Conservation (phyloP, 2,113 vertebrate species). For the Paraplagusia blochii region DNA sequence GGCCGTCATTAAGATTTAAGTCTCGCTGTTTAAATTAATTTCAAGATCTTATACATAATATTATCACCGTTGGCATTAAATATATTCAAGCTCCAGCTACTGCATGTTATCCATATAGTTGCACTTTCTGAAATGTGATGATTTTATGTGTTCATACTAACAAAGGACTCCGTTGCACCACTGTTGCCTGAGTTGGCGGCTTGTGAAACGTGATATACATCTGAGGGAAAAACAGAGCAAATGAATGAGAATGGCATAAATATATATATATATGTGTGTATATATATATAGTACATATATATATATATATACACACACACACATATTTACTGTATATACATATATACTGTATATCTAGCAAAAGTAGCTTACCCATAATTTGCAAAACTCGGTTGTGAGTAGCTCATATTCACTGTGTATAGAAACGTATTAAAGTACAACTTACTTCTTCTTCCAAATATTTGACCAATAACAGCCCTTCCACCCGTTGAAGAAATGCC, state of each 20-base stretch:
- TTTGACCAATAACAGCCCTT: conserved; percentile 16
- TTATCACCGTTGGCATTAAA: not conserved
- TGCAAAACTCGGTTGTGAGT: too few relatives aligned
- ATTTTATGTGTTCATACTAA: conserved; percentile 14
- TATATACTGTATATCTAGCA: too few relatives aligned
- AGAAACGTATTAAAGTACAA: not conserved
- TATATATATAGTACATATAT: too few relatives aligned
- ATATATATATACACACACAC: too few relatives aligned
- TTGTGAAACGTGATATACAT: conserved; percentile 47
- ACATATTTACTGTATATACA: too few relatives aligned
- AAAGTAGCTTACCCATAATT: too few relatives aligned
- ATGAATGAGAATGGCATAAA: not conserved
- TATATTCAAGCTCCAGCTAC: not conserved
- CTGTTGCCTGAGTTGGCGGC: conserved; percentile 11
- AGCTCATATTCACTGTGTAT: not conserved
- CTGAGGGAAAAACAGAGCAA: conserved; percentile 33
- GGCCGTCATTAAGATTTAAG: too few relatives aligned
- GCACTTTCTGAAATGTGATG: not conserved
- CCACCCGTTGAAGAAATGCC: conserved; percentile 21
- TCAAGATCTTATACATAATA: not conserved
- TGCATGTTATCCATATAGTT: too few relatives aligned
- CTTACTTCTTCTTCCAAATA: conserved; percentile 46
- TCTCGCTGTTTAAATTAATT: too few relatives aligned
- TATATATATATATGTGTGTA: too few relatives aligned
- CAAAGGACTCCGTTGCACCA: conserved; percentile 18